Percentiles rank a stretch among this genome's conserved stretches.
Evolutionary conservation across 2,888 invertebrate species (phyloP).

Genomic region (Crematogaster levior): DNA sequence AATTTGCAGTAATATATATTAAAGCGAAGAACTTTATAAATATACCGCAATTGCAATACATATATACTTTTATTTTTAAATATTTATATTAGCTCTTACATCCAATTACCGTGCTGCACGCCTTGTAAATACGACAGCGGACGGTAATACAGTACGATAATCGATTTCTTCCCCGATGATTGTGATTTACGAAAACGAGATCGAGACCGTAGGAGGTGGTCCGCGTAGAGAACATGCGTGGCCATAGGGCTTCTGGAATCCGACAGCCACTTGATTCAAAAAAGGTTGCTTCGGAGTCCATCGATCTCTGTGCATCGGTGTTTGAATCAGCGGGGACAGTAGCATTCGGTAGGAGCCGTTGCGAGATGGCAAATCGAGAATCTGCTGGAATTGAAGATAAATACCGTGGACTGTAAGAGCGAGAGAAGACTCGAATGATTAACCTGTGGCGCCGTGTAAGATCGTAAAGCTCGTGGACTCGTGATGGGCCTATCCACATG

Average conservation of each 20-base stretch:
- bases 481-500: slow-evolving; percentile 66
- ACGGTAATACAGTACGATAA: not conserved
- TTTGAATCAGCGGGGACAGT: slow-evolving; percentile 65
- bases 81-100: slow-evolving; percentile 24
- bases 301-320: slow-evolving; percentile 61
- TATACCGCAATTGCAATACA: not conserved
- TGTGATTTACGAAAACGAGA: slow-evolving; percentile 69
- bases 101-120: slow-evolving; percentile 28
- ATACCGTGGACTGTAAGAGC: slow-evolving; percentile 42
- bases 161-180: slow-evolving; percentile 16
- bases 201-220: slow-evolving; percentile 62
- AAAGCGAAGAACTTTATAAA: not conserved
- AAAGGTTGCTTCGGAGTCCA: slow-evolving; percentile 39
- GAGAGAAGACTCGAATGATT: slow-evolving; percentile 77
- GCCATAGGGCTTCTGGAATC: slow-evolving; percentile 67
- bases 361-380: slow-evolving; percentile 44
- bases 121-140: slow-evolving; percentile 32
- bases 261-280: slow-evolving; percentile 4
- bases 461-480: slow-evolving; percentile 76
- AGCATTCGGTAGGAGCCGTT: slow-evolving; percentile 56
- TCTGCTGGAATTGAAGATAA: slow-evolving; percentile 47
- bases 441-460: slow-evolving; percentile 80
- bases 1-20: not conserved
- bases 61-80: slow-evolving; percentile 24
- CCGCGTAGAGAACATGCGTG: slow-evolving; percentile 34